Evolutionary conservation across 2,113 vertebrate genomes (phyloP).

Genomic region (Ochotona princeps): DNA sequence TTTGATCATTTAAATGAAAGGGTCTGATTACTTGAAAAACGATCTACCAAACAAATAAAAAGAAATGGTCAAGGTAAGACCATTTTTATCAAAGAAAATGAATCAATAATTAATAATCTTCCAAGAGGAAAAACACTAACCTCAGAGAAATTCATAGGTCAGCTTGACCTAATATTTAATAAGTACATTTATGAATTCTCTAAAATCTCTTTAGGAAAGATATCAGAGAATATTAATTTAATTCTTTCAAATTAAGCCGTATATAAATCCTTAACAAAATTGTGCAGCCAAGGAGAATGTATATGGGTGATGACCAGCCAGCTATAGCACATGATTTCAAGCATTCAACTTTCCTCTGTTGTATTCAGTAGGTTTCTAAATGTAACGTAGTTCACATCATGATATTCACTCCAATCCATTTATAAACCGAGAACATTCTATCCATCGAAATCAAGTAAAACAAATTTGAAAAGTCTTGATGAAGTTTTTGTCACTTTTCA

Average conservation of each 20-base stretch:
- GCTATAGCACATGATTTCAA: neutral
- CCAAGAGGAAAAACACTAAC: neutral
- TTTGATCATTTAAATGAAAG: neutral
- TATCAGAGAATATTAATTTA: neutral
- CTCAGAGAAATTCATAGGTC: neutral
- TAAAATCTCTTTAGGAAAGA: neutral
- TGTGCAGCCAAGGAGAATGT: neutral
- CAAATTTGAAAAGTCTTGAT: conserved; percentile 47
- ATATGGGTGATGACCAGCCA: neutral
- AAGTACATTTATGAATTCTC: neutral
- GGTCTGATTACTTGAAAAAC: neutral
- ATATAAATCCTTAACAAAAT: neutral
- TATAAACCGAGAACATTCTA: conserved; percentile 52
- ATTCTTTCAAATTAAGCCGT: neutral
- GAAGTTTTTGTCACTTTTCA: conserved; percentile 56
- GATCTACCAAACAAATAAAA: neutral
- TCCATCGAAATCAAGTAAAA: conserved; percentile 64
- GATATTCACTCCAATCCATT: neutral
- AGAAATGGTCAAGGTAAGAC: neutral
- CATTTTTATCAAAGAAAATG: neutral
- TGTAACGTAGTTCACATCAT: neutral
- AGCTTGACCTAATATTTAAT: neutral
- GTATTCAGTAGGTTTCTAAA: conserved; percentile 20
- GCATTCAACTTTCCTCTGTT: neutral
- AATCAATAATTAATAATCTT: neutral